These are phyloP conservation scores for Synanthedon vespiformis DNA, from an alignment of 2,888 invertebrate species.

Conservation along the genomic window DNA sequence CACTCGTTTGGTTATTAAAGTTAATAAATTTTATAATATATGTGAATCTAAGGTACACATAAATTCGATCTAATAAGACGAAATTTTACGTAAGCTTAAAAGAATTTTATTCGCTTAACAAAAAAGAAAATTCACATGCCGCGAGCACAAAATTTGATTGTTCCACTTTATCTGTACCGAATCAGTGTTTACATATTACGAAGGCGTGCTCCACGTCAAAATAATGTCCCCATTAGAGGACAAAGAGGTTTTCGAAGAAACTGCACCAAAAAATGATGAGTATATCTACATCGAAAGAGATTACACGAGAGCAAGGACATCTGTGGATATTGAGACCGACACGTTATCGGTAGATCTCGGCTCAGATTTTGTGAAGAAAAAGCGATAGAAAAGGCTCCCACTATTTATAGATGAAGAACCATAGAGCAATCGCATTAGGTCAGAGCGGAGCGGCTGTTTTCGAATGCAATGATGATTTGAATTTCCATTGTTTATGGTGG, in stretches of 20 bases:
- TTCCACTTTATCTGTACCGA: conserved; percentile 61
- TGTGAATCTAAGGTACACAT: no score
- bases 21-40: no score
- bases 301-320: conserved; percentile 64
- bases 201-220: conserved; percentile 62
- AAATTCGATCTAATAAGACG: no score
- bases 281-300: conserved; percentile 53
- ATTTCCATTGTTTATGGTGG: conserved; percentile 71
- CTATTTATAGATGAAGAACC: conserved; percentile 63
- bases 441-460: conserved; percentile 23
- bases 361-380: conserved; percentile 66
- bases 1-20: no score
- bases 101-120: conserved; percentile 20
- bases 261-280: conserved; percentile 61
- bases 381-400: conserved; percentile 66
- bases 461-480: conserved; percentile 64
- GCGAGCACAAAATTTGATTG: conserved; percentile 42
- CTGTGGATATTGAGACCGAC: conserved; percentile 70
- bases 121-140: conserved; percentile 33
- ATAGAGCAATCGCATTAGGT: conserved; percentile 65
- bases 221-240: conserved; percentile 69
- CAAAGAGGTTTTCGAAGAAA: conserved; percentile 63
- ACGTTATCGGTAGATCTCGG: conserved; percentile 62
- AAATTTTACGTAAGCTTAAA: no score
- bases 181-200: conserved; percentile 67